These are phyloP conservation scores for Marmota monax DNA, from an alignment of 2,113 vertebrate genomes.

Conservation along the genomic window DNA sequence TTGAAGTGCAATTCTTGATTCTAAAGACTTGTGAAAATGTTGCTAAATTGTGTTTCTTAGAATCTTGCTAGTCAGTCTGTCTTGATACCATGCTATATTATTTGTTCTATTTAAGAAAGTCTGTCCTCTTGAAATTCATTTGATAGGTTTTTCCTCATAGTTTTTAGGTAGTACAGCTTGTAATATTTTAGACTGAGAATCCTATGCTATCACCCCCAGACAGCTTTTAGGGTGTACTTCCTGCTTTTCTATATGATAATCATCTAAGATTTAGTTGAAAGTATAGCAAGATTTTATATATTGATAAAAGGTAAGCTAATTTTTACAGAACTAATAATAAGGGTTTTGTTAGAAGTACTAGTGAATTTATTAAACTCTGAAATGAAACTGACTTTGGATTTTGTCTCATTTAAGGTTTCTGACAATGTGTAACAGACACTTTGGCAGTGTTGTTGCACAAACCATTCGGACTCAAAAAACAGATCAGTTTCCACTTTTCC, in stretches of 20 bases:
- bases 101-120: conserved; percentile 58
- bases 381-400: conserved; percentile 67
- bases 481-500: conserved; percentile 98
- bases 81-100: background rate
- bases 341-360: conserved; percentile 18
- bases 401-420: conserved; percentile 91
- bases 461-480: conserved; percentile 99
- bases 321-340: conserved; percentile 38
- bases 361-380: conserved; percentile 55
- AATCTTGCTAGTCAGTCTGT: background rate
- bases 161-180: conserved; percentile 24
- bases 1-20: conserved; percentile 74
- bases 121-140: conserved; percentile 58
- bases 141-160: conserved; percentile 38
- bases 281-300: conserved; percentile 39
- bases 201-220: background rate
- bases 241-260: conserved; percentile 34
- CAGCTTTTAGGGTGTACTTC: background rate
- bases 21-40: conserved; percentile 77
- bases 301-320: conserved; percentile 25
- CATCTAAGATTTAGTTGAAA: conserved; percentile 36
- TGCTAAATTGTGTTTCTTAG: conserved; percentile 65
- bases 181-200: conserved; percentile 51
- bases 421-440: conserved; percentile 98
- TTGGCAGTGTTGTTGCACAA: conserved; percentile 97